A percentile compares a stretch with the other conserved stretches of the same genome.
phyloP scores from a whole-genome alignment of 1,140 invertebrate species.

The Gryllus bimaculatus region DNA sequence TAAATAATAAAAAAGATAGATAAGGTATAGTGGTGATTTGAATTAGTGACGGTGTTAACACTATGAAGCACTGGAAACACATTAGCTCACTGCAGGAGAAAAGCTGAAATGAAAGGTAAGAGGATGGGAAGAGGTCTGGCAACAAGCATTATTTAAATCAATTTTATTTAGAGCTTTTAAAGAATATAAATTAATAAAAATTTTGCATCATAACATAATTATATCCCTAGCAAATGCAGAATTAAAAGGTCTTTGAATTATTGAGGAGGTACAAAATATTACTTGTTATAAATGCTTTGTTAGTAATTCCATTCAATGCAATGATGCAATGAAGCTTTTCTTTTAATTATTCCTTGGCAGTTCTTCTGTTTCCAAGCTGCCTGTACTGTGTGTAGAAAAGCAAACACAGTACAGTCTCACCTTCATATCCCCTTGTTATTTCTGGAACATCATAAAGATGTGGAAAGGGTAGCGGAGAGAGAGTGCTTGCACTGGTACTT shows the following conservation, averaged over 20 bases:
- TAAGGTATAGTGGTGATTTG: not conserved
- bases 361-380: not conserved
- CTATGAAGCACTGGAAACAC: not conserved
- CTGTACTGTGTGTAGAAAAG: not conserved
- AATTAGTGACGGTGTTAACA: not conserved
- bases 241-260: too few relatives aligned
- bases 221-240: too few relatives aligned
- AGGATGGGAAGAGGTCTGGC: not conserved
- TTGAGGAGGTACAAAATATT: too few relatives aligned
- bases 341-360: not conserved
- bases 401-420: not conserved
- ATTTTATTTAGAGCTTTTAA: not conserved
- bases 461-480: constrained; percentile 7
- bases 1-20: not conserved
- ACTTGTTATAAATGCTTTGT: too few relatives aligned
- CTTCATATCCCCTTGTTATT: not conserved
- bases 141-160: not conserved
- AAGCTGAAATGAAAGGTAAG: not conserved
- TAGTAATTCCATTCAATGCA: not conserved
- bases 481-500: constrained; percentile 24
- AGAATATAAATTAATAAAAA: not conserved
- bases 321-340: not conserved
- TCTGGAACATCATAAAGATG: not conserved
- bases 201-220: not conserved
- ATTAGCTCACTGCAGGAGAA: not conserved